A percentile compares a stretch with the other conserved stretches of the same genome.
Evolutionary conservation across 1,140 invertebrate genomes (phyloP).

Genomic region (Maconellicoccus hirsutus): DNA sequence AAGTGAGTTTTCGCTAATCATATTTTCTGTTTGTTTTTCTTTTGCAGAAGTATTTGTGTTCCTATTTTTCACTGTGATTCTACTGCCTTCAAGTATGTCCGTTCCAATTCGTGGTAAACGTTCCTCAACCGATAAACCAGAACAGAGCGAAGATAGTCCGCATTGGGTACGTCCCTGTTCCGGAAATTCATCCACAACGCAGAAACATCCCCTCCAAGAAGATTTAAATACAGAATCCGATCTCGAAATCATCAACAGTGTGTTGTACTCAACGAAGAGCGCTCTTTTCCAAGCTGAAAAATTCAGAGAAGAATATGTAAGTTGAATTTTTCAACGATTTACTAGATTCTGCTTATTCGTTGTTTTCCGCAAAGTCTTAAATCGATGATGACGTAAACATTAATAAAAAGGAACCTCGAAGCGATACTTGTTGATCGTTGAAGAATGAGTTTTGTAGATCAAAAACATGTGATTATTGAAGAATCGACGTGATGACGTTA

Average conservation of each 20-base stretch:
- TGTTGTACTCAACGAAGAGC: not conserved
- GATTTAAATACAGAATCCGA: not conserved
- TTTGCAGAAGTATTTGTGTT: not conserved
- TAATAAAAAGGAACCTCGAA: too few relatives aligned
- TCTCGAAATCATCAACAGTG: not conserved
- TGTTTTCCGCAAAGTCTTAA: too few relatives aligned
- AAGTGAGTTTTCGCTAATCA: too few relatives aligned
- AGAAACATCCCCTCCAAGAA: not conserved
- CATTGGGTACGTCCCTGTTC: not conserved
- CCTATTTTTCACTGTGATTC: not conserved
- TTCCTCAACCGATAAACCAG: not conserved
- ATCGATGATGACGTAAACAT: too few relatives aligned
- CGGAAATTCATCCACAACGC: not conserved
- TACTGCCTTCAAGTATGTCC: not conserved
- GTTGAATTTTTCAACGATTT: not conserved
- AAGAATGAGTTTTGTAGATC: not conserved
- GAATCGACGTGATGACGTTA: not conserved
- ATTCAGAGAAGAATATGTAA: not conserved
- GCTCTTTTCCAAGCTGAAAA: not conserved
- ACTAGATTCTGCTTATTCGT: too few relatives aligned
- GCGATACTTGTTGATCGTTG: not conserved
- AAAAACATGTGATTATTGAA: not conserved
- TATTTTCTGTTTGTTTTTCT: not conserved
- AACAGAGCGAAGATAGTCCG: not conserved
- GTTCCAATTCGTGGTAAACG: not conserved